A percentile compares a stretch with the other conserved stretches of the same genome.
phyloP scores from a whole-genome alignment of 2,888 invertebrate species.

The Cephus runcator region DNA sequence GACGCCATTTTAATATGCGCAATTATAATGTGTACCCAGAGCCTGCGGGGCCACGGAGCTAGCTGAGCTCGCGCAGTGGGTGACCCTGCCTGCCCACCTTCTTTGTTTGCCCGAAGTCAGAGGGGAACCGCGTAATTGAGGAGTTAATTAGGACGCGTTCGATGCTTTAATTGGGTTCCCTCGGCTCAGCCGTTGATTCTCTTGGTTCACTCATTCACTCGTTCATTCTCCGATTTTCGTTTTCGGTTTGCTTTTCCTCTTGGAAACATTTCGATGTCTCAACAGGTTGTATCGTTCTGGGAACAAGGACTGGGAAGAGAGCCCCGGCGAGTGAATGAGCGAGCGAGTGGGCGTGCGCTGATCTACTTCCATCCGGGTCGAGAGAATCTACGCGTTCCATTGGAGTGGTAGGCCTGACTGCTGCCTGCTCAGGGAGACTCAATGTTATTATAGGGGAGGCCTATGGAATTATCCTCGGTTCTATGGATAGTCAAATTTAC shows the following conservation, averaged over 20 bases:
- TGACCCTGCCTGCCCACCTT: conserved; percentile 38
- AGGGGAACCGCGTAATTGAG: conserved; percentile 60
- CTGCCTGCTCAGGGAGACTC: neutral
- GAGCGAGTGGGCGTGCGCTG: neutral
- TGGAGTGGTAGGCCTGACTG: neutral
- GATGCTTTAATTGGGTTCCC: conserved; percentile 57
- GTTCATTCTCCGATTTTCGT: conserved; percentile 11
- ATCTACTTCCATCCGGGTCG: neutral
- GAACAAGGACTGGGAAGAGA: neutral
- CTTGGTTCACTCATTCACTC: conserved; percentile 10
- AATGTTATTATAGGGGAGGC: neutral
- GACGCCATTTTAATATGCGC: conserved; percentile 65
- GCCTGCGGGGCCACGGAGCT: conserved; percentile 16
- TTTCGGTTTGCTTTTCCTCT: conserved; percentile 4
- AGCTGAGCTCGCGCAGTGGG: conserved; percentile 16
- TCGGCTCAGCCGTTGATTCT: conserved; percentile 9
- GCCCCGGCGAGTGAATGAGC: neutral
- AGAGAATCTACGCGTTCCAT: neutral
- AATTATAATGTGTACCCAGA: conserved; percentile 62
- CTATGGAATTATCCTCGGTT: neutral
- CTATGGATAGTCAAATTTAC: neutral
- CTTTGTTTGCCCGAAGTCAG: conserved; percentile 57
- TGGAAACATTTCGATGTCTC: conserved; percentile 23
- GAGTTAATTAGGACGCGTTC: conserved; percentile 63
- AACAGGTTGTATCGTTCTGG: conserved; percentile 39